Conservation (phyloP, 2,113 vertebrate species). For the Antechinus stuartii region DNA sequence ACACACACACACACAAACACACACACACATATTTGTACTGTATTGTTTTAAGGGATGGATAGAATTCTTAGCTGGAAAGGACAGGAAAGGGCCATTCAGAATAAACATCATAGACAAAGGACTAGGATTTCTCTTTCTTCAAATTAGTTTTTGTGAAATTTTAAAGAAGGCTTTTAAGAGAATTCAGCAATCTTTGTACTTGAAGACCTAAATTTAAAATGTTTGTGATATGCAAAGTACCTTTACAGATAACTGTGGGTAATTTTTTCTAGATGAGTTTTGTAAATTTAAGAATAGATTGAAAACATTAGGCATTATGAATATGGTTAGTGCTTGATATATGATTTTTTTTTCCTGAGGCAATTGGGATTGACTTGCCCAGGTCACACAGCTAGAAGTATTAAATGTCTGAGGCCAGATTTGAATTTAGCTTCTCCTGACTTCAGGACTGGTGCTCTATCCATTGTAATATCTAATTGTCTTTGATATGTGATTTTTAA, state of each 20-base stretch:
- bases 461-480: too few relatives aligned
- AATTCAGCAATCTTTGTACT: not conserved
- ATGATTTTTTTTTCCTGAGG: not conserved
- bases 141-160: not conserved
- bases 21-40: not conserved
- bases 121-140: not conserved
- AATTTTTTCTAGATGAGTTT: not conserved
- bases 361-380: too few relatives aligned
- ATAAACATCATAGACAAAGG: not conserved
- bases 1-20: too few relatives aligned
- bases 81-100: not conserved
- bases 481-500: constrained; percentile 19
- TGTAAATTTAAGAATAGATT: constrained; percentile 12
- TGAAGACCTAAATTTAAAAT: not conserved
- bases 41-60: not conserved
- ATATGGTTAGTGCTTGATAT: not conserved
- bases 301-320: not conserved
- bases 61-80: not conserved
- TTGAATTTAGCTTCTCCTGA: too few relatives aligned
- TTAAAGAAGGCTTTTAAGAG: not conserved
- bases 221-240: constrained; percentile 34
- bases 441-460: too few relatives aligned
- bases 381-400: too few relatives aligned
- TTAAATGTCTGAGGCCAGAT: too few relatives aligned
- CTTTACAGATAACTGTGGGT: not conserved